Base-by-base conservation (phyloP, 1,140 invertebrate genomes). In the Nebria ingens region DNA sequence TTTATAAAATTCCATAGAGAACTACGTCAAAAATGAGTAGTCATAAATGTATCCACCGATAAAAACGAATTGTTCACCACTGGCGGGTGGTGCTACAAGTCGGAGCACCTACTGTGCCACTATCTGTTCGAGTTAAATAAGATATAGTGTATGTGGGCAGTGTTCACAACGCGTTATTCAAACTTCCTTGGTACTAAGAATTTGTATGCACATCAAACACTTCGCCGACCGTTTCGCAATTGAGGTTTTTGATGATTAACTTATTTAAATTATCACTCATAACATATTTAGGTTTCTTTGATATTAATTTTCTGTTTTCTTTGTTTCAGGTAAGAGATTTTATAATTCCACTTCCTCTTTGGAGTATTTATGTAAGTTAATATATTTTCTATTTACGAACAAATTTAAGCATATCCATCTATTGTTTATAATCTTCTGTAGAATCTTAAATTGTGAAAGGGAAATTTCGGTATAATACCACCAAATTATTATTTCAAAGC, bases 121-220 rank as follows among this genome's bases (percentile, higher is more conserved):
- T 45, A 45, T 45, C 3, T 45, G 40, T 9, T 45, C 17, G 40
- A 45, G 40, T 45, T 12, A 45, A 45, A 45, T 45, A 17, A 45
- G 40, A 45, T 45, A 45, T 45, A 45, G 40, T 45, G 40, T 17
- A 17, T 45, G 40, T 45, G 40, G 40, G 40, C 17, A 45, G 40
- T 12, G 3, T 4, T 17, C 17, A 45, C 25, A 34, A 34, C 6
- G 25, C 25, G n/a, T 6, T 34, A n/a, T 34, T 34, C 17, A 45
- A 45, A n/a, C n/a, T n/a, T n/a, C n/a, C n/a, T n/a, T n/a, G n/a
- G n/a, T n/a, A n/a, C n/a, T n/a, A n/a, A 45, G 40, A 45, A 9
- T 4, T 45, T 6, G 40, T 17, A 9, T 45, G 40, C 40, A 45
- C 9, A 45, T 17, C 40, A 45, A 45, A 45, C n/a, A n/a, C 40